Evolutionary conservation across 2,113 vertebrate species (phyloP), one percentile per base, ranked within the genome.

Genomic region (Gila orcuttii): DNA sequence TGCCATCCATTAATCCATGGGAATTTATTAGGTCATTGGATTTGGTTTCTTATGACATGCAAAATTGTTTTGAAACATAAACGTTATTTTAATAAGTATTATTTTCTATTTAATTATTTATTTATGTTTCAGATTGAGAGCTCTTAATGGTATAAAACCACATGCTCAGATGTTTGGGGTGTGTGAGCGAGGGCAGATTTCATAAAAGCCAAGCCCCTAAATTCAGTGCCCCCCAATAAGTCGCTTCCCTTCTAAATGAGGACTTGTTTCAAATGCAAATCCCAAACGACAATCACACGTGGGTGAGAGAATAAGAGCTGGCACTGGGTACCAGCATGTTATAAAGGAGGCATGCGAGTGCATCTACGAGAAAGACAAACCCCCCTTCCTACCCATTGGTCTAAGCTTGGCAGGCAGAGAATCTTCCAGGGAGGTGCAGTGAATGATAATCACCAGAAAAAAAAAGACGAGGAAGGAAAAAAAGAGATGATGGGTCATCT

Each of bases 321-420:
- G 86, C 83, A 89, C 74, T 21, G 85, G 52, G 66, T 76, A 84
- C 86, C 66, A 64, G 74, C 74, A 81, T 87, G 85, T 42, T 60
- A 83, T 83, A 88, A 86, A 86, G 66, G 64, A 83, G 57, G 50
- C 28, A 50, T 76, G 68, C 62, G 81, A 8, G 23, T 62, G 84
- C 25, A 79, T 60, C 39, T 50, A 33, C 23, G 3, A 82, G n/a
- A 82, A 68, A 66, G 79, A 25, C 75, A 55, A 77, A 31, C 47
- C 31, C 80, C 23, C 66, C 31, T 57, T 57, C 23, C 88, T 91
- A 90, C 93, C 93, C 93, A 92, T 64, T 80, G 86, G 81, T 90
- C 83, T 90, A 64, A 89, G 80, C 87, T 89, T 91, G 94, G 93
- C 94, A 94, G 93, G 95, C 93, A 89, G 88, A 91, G 90, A 90